phyloP scores from a whole-genome alignment of 2,113 vertebrate genomes.

The Pristiophorus japonicus region DNA sequence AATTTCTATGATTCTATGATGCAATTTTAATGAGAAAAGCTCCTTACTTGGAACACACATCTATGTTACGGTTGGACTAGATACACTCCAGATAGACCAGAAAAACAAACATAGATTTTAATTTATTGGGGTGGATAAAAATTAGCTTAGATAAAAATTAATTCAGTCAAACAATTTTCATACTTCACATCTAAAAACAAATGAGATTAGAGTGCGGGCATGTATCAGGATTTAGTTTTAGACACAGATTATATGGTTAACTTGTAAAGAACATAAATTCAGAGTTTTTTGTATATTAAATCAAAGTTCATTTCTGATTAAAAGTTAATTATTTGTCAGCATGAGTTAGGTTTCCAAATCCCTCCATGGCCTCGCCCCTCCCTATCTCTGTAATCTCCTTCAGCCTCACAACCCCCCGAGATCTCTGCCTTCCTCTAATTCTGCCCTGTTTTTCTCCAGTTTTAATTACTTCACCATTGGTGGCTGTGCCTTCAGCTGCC shows the following conservation, averaged over 20 bases:
- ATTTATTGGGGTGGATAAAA: background rate
- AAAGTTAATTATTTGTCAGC: background rate
- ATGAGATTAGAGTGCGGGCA: background rate
- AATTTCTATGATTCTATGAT: too few relatives aligned
- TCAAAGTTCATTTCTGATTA: background rate
- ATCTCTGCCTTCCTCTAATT: background rate
- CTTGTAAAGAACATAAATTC: background rate
- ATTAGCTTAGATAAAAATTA: too few relatives aligned
- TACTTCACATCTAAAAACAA: background rate
- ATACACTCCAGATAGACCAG: background rate
- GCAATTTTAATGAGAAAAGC: background rate
- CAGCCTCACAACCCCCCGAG: background rate
- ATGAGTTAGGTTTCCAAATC: background rate
- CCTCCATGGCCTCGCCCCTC: background rate
- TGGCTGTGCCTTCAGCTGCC: too few relatives aligned
- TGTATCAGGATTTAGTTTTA: background rate
- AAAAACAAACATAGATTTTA: background rate
- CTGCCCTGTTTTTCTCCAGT: background rate
- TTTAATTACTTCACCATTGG: background rate
- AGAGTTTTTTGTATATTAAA: background rate
- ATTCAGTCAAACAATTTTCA: too few relatives aligned
- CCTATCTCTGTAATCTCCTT: too few relatives aligned
- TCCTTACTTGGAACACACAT: background rate
- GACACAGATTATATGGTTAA: background rate
- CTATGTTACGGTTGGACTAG: too few relatives aligned